Percentiles rank a stretch among this genome's conserved stretches.
These are phyloP conservation scores for Malurus elegans DNA, from an alignment of 2,113 vertebrate genomes.

Conservation along the genomic window DNA sequence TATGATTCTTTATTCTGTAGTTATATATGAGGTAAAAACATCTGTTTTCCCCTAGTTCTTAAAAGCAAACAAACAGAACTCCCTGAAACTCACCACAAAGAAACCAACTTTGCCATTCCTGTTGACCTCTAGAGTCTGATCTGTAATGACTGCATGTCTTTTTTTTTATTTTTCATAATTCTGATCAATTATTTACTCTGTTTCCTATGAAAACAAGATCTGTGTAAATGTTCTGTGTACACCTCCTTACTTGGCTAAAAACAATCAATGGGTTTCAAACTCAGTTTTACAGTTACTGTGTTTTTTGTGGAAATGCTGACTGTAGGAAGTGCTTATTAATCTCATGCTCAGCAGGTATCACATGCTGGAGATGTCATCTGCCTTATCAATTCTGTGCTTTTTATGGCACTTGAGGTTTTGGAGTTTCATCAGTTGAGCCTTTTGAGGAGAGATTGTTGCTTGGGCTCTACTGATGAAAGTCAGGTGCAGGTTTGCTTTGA, in stretches of 20 bases:
- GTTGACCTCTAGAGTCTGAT: background rate
- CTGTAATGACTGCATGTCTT: background rate
- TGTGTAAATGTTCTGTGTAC: background rate
- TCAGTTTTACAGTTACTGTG: background rate
- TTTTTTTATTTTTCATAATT: background rate
- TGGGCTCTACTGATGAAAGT: background rate
- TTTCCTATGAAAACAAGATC: background rate
- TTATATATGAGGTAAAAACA: background rate
- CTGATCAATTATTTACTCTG: background rate
- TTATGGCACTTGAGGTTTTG: background rate
- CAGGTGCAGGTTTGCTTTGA: background rate
- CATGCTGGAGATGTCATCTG: background rate
- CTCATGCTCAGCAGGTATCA: background rate
- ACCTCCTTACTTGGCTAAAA: background rate
- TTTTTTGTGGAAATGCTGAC: background rate
- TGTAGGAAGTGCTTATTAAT: background rate
- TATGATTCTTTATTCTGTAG: background rate
- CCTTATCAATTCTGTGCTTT: background rate
- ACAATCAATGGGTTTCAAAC: background rate
- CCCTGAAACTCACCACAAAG: background rate
- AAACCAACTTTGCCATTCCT: background rate
- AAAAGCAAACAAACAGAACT: background rate
- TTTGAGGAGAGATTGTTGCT: background rate
- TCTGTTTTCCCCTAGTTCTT: background rate
- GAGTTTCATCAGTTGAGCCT: background rate